Base-by-base conservation (phyloP, 2,113 vertebrate genomes). In the Salvelinus alpinus region DNA sequence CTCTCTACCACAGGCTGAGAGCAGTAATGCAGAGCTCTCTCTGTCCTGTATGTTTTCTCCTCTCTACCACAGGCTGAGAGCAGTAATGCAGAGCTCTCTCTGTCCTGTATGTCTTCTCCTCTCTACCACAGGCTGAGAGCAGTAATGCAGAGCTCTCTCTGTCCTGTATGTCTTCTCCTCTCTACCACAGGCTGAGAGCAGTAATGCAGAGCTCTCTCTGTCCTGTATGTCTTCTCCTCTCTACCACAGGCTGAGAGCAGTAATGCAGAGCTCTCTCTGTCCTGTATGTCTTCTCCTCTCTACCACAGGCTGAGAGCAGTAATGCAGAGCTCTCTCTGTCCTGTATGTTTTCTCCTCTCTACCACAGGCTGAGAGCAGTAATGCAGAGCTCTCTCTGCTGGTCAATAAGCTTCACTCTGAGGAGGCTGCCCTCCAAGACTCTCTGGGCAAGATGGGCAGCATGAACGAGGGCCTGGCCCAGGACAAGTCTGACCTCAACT, bases 381-480 rank as follows among this genome's bases (percentile, higher is more conserved):
- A 92, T 0, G 88, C 90, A 2, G 95, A 96, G 74, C 90, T 96
- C 7, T 93, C 94, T 3, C 88, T 96, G 47, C 79, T 92, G 0
- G n/a, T 94, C 25, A 93, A 90, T 82, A 95, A 91, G 69, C 92
- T 96, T 62, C 90, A 86, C 77, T 92, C 90, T 0, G 96, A 97
- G 82, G 94, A 95, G 18, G 92, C 93, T 0, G 89, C 94, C 1
- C 88, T 96, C 76, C 91, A 93, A 44, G 96, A 96, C 68, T 92
- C 96, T 14, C 83, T 97, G 73, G 92, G 93, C 79, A 96, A 96
- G 88, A 91, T 96, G 90, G 91, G 94, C 0, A 87, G 91, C 80
- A 89, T 98, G 83, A 97, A 96, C 0, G 94, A 96, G 48, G 90
- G 89, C 4, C 88, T 98, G 44, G 95, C 93, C 0, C 94, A 95